Base-by-base conservation (phyloP, 2,888 invertebrate genomes). In the Cabera pusaria region DNA sequence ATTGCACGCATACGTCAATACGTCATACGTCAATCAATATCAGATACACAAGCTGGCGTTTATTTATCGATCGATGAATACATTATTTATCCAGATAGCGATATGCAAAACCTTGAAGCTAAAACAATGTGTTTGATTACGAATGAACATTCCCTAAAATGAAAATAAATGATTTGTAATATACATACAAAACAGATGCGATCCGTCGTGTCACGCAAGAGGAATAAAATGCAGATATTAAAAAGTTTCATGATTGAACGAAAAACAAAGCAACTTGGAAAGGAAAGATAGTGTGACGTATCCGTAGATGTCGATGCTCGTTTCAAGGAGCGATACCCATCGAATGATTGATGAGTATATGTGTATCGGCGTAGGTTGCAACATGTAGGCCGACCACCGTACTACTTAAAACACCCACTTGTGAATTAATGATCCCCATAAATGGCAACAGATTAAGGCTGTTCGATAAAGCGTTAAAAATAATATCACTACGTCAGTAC, bases 341-440 rank as follows among this genome's bases (percentile, higher is more conserved):
- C 52, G 67, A 71, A 73, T 84, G 78, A 84, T 78, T 72, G 77
- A 85, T 76, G 72, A 67, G 61, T 64, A 76, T 76, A 68, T 66
- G 61, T 64, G 76, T 76, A 68, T 66, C 63, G 56, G 77, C 71
- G 82, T 84, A 73, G 83, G 83, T 56, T 57, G 72, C 56, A 57
- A 67, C 66, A 71, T 68, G 72, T 71, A 63, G 68, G 65, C 65
- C 61, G 70, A 64, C 59, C 64, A 64, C 63, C 56, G 63, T 65
- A 66, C 78, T 72, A 76, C 70, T 67, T 74, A 56, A 60, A 56
- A 73, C 78, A 74, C 74, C 77, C 70, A 75, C 73, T 71, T 64
- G 56, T 58, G 53, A 51, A 69, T 66, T 63, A 64, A 64, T 67
- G 63, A 64, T 56, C 59, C 53, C 71, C 70, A 63, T 72, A 70